Evolutionary conservation across 2,888 invertebrate genomes (phyloP).

Genomic region (Drosophila colorata): DNA sequence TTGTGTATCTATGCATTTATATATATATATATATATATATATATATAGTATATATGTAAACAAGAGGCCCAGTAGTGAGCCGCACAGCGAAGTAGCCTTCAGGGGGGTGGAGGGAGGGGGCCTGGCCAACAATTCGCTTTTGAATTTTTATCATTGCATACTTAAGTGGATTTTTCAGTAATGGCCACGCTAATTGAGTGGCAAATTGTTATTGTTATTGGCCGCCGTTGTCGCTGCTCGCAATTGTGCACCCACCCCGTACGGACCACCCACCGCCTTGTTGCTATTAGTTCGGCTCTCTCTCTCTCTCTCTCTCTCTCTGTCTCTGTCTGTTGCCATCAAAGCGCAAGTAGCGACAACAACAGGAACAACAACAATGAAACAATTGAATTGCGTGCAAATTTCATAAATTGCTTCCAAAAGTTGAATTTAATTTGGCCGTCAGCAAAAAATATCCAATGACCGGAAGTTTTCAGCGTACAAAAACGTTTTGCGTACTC

Average conservation of each 20-base stretch:
- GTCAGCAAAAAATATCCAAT: slow-evolving; percentile 45
- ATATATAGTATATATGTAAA: slow-evolving; percentile 13
- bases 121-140: slow-evolving; percentile 59
- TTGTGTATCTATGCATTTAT: slow-evolving; percentile 6
- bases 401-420: slow-evolving; percentile 72
- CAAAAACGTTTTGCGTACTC: slow-evolving; percentile 10
- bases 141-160: slow-evolving; percentile 78
- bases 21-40: background rate
- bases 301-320: no score
- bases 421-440: slow-evolving; percentile 67
- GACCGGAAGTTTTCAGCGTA: slow-evolving; percentile 34
- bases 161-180: slow-evolving; percentile 77
- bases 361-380: slow-evolving; percentile 47
- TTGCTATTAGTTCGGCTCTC: slow-evolving; percentile 36
- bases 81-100: slow-evolving; percentile 14
- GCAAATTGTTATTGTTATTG: slow-evolving; percentile 80
- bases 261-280: background rate
- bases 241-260: slow-evolving; percentile 36
- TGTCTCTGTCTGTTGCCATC: slow-evolving; percentile 38
- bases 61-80: no score
- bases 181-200: slow-evolving; percentile 79
- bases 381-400: slow-evolving; percentile 72
- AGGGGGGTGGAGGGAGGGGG: slow-evolving; percentile 17
- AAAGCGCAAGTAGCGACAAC: slow-evolving; percentile 50
- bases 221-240: slow-evolving; percentile 55